Conservation (phyloP, 1,140 invertebrate genomes). For the Papilio xuthus region DNA sequence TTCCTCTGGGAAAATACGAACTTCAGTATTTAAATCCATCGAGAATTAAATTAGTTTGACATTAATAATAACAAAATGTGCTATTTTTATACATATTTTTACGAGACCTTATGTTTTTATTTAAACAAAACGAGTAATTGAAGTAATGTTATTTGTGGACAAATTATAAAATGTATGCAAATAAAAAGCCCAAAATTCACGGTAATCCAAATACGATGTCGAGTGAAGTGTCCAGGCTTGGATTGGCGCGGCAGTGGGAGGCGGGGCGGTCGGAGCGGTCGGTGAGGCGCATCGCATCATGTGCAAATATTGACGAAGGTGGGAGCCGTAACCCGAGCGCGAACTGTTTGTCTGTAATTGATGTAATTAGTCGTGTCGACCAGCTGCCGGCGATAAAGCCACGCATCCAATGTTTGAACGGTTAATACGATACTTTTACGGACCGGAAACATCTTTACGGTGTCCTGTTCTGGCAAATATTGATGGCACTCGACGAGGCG, state of each 20-base stretch:
- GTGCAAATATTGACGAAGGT: conserved; percentile 78
- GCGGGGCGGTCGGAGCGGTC: conserved; percentile 23
- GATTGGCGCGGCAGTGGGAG: conserved; percentile 16
- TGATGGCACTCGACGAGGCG: conserved; percentile 73
- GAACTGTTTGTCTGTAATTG: conserved; percentile 77
- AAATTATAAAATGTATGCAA: conserved; percentile 20
- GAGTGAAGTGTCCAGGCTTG: conserved; percentile 4
- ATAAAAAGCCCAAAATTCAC: conserved; percentile 20
- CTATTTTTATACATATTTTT: neutral
- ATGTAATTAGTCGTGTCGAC: conserved; percentile 81
- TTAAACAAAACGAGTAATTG: neutral
- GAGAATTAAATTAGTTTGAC: neutral
- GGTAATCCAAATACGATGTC: conserved; percentile 9
- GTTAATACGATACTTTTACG: conserved; percentile 78
- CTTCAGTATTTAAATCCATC: neutral
- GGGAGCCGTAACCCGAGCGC: conserved; percentile 75
- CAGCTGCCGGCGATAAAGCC: conserved; percentile 71
- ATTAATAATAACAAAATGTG: too few species aligned
- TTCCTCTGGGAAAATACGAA: neutral
- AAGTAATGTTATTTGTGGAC: neutral
- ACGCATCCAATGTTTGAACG: conserved; percentile 68
- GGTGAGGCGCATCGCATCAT: conserved; percentile 48
- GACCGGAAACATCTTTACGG: conserved; percentile 77
- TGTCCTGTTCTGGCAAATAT: conserved; percentile 76
- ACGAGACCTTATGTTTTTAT: conserved; percentile 8